Conservation (phyloP, 2,113 vertebrate species). For the Sylvilagus bachmani region DNA sequence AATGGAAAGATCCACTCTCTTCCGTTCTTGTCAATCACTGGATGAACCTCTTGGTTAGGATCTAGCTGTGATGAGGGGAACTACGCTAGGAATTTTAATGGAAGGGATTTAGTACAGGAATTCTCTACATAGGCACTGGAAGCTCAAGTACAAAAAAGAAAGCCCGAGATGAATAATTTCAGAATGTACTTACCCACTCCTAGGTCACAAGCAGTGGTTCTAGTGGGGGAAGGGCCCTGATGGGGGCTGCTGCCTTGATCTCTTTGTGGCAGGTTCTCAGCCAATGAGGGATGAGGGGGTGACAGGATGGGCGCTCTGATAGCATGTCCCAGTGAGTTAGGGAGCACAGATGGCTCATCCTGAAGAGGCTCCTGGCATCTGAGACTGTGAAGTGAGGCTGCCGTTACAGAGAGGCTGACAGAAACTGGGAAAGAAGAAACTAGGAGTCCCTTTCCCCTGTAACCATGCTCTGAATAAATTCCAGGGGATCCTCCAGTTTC, state of each 20-base stretch:
- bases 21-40: conserved; percentile 26
- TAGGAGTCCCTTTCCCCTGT: background rate
- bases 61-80: conserved; percentile 54
- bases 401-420: background rate
- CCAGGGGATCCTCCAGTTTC: background rate
- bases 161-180: background rate
- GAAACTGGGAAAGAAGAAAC: background rate
- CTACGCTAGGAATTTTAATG: background rate
- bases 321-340: background rate
- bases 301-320: background rate
- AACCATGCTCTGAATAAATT: background rate
- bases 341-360: background rate
- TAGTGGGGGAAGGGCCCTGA: background rate
- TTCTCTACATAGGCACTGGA: background rate
- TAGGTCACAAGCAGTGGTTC: background rate
- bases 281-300: background rate
- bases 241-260: background rate
- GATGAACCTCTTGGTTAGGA: conserved; percentile 40
- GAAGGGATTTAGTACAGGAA: conserved; percentile 10
- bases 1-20: conserved; percentile 60
- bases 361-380: background rate
- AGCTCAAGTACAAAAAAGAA: conserved; percentile 1
- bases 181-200: background rate
- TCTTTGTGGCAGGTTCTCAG: background rate
- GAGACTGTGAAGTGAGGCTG: background rate